A percentile compares a stretch with the other conserved stretches of the same genome.
These are phyloP conservation scores for Octopus sinensis DNA, from an alignment of 1,140 invertebrate species.

Conservation along the genomic window DNA sequence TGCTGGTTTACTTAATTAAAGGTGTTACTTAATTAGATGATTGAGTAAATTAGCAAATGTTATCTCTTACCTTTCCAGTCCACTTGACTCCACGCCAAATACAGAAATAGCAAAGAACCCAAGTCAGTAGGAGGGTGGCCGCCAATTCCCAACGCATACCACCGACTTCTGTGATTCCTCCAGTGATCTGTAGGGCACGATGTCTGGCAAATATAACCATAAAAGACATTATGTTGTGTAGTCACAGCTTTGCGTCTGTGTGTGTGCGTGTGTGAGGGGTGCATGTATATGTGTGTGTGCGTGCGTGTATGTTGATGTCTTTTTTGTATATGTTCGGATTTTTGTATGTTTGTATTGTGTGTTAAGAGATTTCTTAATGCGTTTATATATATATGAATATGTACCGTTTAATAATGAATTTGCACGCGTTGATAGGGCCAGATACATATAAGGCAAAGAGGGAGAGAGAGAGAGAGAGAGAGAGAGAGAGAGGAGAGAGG, in stretches of 20 bases:
- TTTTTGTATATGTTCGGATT: too few relatives aligned
- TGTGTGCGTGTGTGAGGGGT: not conserved
- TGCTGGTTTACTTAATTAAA: too few relatives aligned
- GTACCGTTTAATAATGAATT: too few relatives aligned
- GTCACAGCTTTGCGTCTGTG: not conserved
- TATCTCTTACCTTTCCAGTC: constrained; percentile 77
- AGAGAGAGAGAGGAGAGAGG: too few relatives aligned
- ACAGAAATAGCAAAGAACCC: constrained; percentile 94
- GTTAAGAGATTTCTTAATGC: too few relatives aligned
- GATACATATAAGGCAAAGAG: too few relatives aligned
- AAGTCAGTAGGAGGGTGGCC: constrained; percentile 80
- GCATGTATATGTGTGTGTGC: not conserved
- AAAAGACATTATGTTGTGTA: not conserved
- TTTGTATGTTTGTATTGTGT: too few relatives aligned
- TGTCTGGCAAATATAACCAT: constrained; percentile 29
- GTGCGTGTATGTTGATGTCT: not conserved
- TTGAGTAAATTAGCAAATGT: not conserved
- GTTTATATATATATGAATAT: too few relatives aligned
- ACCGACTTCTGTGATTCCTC: constrained; percentile 82
- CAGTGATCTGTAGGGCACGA: constrained; percentile 41
- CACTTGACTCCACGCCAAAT: constrained; percentile 99
- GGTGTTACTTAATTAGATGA: too few relatives aligned
- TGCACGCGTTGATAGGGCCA: too few relatives aligned
- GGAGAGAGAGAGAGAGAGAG: too few relatives aligned
- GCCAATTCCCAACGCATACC: constrained; percentile 90